Conservation (phyloP, 2,113 vertebrate species). For the Lophochroa leadbeateri region DNA sequence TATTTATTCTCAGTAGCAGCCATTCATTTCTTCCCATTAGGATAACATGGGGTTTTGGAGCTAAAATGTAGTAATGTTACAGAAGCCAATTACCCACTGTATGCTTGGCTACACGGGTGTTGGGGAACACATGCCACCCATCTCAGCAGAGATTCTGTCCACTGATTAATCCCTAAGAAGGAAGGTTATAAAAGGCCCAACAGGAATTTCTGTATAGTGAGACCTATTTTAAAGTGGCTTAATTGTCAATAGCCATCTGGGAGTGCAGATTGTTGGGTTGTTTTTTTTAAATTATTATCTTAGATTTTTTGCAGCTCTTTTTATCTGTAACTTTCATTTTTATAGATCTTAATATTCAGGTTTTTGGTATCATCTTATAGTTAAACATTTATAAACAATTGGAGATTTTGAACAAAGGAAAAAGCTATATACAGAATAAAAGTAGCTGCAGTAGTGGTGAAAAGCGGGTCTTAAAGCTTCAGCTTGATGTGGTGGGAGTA, state of each 20-base stretch:
- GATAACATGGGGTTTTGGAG: slow-evolving; percentile 16
- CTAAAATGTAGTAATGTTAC: slow-evolving; percentile 47
- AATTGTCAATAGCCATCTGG: not conserved
- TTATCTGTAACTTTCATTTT: not conserved
- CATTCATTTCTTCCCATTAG: slow-evolving; percentile 50
- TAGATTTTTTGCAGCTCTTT: not conserved
- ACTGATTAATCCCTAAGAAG: not conserved
- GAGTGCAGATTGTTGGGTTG: not conserved
- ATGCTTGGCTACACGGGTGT: not conserved
- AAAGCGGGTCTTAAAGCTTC: slow-evolving; percentile 14
- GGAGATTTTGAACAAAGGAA: not conserved
- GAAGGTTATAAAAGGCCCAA: not conserved
- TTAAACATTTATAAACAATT: slow-evolving; percentile 41
- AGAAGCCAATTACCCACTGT: slow-evolving; percentile 41
- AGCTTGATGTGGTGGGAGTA: not conserved
- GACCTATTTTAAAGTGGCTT: not conserved
- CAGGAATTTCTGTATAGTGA: not conserved
- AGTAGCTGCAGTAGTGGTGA: not conserved
- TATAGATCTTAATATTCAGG: not conserved
- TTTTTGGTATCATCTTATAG: not conserved
- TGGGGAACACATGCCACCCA: not conserved
- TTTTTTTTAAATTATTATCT: not conserved
- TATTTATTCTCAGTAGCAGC: slow-evolving; percentile 31
- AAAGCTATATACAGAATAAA: not conserved
- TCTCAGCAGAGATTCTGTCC: not conserved